Percentiles rank a stretch among this genome's conserved stretches.
These are phyloP conservation scores for Eupleurogrammus muticus DNA, from an alignment of 2,797 vertebrate genomes.

Conservation along the genomic window DNA sequence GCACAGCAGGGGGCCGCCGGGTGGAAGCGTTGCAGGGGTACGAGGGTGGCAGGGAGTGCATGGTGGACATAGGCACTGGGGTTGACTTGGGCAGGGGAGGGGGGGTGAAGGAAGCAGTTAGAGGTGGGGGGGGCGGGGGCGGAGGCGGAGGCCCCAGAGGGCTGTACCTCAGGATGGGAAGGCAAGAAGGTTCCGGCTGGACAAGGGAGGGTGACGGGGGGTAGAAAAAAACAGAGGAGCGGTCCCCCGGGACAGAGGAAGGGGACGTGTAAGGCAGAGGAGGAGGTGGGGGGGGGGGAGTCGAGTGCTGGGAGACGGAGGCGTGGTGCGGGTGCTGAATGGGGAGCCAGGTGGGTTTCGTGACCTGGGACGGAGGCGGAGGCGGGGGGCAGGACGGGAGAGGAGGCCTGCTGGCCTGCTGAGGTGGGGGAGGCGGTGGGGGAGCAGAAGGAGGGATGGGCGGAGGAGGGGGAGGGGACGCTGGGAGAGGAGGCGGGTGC, in stretches of 20 bases:
- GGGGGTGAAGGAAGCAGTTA: conserved; percentile 65
- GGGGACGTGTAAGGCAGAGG: conserved; percentile 60
- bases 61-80: conserved; percentile 75
- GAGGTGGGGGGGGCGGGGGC: conserved; percentile 80
- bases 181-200: conserved; percentile 51
- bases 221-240: conserved; percentile 71
- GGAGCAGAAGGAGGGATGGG: conserved; percentile 70
- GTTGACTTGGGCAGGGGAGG: conserved; percentile 84
- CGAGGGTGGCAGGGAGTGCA: conserved; percentile 83
- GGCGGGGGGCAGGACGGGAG: conserved; percentile 78
- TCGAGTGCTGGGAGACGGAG: conserved; percentile 65
- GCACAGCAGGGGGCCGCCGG: conserved; percentile 84
- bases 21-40: conserved; percentile 82
- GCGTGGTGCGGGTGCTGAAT: conserved; percentile 71
- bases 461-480: conserved; percentile 66
- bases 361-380: conserved; percentile 72
- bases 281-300: conserved; percentile 56
- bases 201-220: conserved; percentile 42
- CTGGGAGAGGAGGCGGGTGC: conserved; percentile 39
- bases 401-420: conserved; percentile 67
- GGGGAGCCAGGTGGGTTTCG: conserved; percentile 85
- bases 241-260: conserved; percentile 62
- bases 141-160: conserved; percentile 75
- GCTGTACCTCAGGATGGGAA: conserved; percentile 71
- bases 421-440: conserved; percentile 74